A percentile compares a stretch with the other conserved stretches of the same genome.
phyloP scores from a whole-genome alignment of 2,888 invertebrate species.

The Calliphora vomitoria region DNA sequence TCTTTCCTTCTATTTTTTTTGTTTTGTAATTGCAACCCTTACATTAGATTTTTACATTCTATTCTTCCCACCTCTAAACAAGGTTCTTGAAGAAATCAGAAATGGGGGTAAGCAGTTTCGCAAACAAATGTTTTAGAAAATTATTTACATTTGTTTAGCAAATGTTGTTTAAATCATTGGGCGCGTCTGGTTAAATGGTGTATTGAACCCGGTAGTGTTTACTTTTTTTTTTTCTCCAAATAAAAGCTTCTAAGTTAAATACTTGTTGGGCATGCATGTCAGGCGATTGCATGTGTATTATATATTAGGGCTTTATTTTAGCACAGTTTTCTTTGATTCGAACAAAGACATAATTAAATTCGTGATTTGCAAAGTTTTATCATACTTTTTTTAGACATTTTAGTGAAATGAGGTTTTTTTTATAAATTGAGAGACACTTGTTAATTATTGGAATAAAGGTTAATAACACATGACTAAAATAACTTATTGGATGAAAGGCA shows the following conservation, averaged over 20 bases:
- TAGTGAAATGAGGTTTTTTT: neutral
- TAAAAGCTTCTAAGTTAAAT: constrained; percentile 11
- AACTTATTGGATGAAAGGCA: no score
- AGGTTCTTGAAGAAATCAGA: constrained; percentile 14
- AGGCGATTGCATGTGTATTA: constrained; percentile 10
- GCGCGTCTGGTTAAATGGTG: constrained; percentile 25
- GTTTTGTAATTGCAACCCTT: constrained; percentile 47
- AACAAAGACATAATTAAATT: constrained; percentile 3
- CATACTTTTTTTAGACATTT: neutral
- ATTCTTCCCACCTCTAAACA: neutral
- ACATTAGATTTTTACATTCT: neutral
- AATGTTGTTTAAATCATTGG: constrained; percentile 32
- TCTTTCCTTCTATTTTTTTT: constrained; percentile 7
- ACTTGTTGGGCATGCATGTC: constrained; percentile 29
- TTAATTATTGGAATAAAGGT: neutral
- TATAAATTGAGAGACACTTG: neutral
- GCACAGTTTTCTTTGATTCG: neutral
- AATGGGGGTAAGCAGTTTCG: constrained; percentile 33
- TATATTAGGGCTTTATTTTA: neutral
- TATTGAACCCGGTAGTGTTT: constrained; percentile 64
- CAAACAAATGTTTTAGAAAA: constrained; percentile 45
- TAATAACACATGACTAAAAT: neutral
- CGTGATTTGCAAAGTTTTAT: constrained; percentile 1
- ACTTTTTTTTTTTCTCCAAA: neutral
- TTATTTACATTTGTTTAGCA: constrained; percentile 58